Evolutionary conservation across 2,888 invertebrate genomes (phyloP), one percentile per base, ranked within the genome.

Genomic region (Eulithis testata): DNA sequence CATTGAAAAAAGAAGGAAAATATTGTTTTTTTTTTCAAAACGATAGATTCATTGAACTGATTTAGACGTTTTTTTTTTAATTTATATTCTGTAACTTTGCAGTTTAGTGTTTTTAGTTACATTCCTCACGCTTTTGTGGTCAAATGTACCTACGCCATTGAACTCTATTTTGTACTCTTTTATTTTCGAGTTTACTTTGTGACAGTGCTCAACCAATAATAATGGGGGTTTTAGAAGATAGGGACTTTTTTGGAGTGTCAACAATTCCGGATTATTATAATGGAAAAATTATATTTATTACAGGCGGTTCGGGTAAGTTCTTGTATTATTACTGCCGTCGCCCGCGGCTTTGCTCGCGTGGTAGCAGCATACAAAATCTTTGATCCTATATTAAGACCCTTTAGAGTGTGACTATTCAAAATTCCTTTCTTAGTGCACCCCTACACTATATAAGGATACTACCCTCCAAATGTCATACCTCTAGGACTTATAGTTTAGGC

Each of bases 261-360:
- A 74, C 89, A 0, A 94, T 96, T 47, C 87, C 95, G 0, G 94
- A 95, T 37, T 96, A 95, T 81, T 97, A 94, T 80, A 90, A 92
- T 14, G 95, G 95, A 12, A 95, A 95, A 73, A 95, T 94, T 55
- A 91, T 98, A 36, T 95, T 98, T 61, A 94, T 98, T 12, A 98
- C 98, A 0, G 98, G 98, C 8, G 97, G 95, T 0, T 96, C 97
- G 14, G 94, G 94, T 92, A 68, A 81, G 81, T 68, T 27, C 21
- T 21, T 21, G 21, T 21, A 21, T 21, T 1, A 21, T 21, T 21
- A 21, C 21, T 21, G 21, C 21, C 21, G 21, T 21, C 21, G 21
- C 2, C 21, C 21, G 21, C 21, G 21, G 21, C 21, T 21, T 21
- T 21, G 21, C 21, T 21, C 21, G 21, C 21, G 21, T 21, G 21